Evolutionary conservation across 1,140 invertebrate species (phyloP).

Genomic region (Diuraphis noxia): DNA sequence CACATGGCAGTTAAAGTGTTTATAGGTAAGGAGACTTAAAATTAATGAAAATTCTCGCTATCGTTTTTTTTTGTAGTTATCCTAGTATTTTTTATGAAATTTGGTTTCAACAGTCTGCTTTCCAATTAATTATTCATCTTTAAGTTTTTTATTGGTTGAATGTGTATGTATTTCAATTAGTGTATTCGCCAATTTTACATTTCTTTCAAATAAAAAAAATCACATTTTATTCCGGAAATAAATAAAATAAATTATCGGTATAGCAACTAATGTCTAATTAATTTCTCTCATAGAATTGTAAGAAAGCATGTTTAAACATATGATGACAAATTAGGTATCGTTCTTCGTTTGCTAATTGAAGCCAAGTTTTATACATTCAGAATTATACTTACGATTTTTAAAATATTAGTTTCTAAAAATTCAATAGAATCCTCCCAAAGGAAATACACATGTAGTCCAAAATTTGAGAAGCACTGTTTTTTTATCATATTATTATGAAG

Average conservation of each 20-base stretch:
- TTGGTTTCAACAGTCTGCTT: neutral
- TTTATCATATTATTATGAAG: no score
- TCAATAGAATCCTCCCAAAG: no score
- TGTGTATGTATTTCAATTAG: neutral
- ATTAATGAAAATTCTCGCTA: neutral
- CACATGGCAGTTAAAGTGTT: no score
- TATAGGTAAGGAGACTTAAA: neutral
- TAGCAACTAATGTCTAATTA: no score
- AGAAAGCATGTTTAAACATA: neutral
- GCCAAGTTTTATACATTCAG: neutral
- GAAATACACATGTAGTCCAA: no score
- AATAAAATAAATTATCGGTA: no score
- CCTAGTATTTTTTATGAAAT: neutral
- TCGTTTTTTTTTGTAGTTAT: neutral
- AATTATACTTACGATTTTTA: neutral
- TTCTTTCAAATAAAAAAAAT: no score
- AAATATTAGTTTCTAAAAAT: neutral
- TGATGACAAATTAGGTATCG: neutral
- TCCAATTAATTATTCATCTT: neutral
- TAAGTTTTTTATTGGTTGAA: neutral
- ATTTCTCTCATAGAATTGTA: neutral
- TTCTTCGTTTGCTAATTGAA: neutral
- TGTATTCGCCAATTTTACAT: neutral
- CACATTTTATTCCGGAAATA: no score
- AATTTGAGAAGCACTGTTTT: no score